Evolutionary conservation across 1,140 invertebrate species (phyloP).

Genomic region (Oncopeltus fasciatus): DNA sequence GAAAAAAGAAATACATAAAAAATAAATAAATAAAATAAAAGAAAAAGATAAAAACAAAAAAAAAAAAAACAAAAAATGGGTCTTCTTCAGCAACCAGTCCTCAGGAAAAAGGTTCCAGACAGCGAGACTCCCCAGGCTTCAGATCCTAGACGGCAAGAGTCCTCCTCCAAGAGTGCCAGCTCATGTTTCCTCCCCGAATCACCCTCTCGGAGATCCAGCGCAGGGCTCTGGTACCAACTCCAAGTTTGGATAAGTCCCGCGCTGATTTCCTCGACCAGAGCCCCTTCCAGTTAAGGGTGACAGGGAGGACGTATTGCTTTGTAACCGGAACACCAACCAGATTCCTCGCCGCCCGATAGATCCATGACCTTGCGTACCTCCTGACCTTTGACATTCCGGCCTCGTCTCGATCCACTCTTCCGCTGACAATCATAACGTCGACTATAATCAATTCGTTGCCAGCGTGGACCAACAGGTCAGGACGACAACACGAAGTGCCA

Average conservation of each 20-base stretch:
- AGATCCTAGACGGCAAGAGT: not conserved
- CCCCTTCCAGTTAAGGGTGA: not conserved
- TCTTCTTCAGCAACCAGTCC: no score
- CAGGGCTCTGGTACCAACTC: not conserved
- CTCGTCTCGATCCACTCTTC: not conserved
- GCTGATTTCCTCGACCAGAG: not conserved
- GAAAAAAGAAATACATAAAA: no score
- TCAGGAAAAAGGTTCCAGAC: no score
- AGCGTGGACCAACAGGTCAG: not conserved
- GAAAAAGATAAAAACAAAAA: no score
- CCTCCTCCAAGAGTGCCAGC: not conserved
- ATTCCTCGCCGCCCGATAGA: not conserved
- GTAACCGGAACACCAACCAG: not conserved
- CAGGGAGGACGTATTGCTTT: not conserved
- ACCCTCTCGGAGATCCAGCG: not conserved
- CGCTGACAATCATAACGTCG: not conserved
- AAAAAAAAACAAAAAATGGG: no score
- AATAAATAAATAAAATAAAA: no score
- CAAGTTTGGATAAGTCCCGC: not conserved
- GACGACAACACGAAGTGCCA: not conserved
- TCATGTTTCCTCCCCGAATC: not conserved
- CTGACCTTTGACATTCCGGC: not conserved
- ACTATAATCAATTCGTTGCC: not conserved
- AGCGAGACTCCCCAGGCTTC: no score
- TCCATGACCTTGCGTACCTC: not conserved